Conservation (phyloP, 2,797 vertebrate genomes). For the Luscinia megarhynchos region DNA sequence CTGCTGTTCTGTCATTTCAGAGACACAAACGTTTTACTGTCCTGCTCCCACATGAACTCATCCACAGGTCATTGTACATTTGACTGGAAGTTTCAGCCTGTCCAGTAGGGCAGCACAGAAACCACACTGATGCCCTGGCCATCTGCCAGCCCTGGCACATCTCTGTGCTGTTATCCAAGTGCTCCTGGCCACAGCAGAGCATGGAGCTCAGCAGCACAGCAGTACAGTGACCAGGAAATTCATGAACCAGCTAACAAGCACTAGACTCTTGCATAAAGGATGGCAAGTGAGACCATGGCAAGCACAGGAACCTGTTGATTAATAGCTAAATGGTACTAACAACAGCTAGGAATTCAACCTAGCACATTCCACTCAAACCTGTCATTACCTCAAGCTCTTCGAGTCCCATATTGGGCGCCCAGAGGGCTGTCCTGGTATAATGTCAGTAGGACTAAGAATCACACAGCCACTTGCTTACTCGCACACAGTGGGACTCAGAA, state of each 20-base stretch:
- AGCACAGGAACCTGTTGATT: background rate
- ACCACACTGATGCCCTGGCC: too few relatives aligned
- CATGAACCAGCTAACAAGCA: background rate
- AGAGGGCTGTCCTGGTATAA: background rate
- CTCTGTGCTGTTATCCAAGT: background rate
- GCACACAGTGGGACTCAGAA: background rate
- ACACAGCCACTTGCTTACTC: background rate
- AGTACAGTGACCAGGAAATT: accelerated
- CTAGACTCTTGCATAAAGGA: background rate
- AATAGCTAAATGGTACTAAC: too few relatives aligned
- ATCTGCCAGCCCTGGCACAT: background rate
- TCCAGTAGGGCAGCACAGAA: background rate
- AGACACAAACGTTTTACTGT: accelerated
- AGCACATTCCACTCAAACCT: background rate
- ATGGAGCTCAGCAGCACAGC: background rate
- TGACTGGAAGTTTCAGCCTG: background rate
- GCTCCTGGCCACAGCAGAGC: background rate
- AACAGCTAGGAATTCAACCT: background rate
- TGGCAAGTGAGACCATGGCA: background rate
- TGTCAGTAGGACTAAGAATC: background rate
- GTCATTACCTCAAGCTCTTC: background rate
- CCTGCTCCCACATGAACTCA: background rate
- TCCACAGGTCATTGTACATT: accelerated
- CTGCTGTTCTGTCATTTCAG: background rate
- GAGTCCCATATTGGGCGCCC: accelerated